A percentile compares a stretch with the other conserved stretches of the same genome.
Evolutionary conservation across 2,888 invertebrate genomes (phyloP).

Genomic region (Sphecodes monilicornis): DNA sequence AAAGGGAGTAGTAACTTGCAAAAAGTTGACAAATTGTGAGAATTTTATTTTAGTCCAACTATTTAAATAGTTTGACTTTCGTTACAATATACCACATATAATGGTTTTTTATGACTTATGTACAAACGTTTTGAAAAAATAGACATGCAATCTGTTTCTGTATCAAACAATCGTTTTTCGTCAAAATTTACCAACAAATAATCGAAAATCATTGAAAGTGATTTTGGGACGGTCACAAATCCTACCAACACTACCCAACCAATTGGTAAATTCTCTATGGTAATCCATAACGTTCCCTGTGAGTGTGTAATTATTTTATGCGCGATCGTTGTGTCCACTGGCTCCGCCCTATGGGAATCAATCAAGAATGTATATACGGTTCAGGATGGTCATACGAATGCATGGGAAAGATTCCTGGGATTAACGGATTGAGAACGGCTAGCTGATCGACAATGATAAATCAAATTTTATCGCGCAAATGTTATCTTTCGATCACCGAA

Average conservation of each 20-base stretch:
- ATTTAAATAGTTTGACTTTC: neutral
- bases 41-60: neutral
- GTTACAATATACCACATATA: neutral
- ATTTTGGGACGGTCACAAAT: slow-evolving; percentile 12
- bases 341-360: slow-evolving; percentile 57
- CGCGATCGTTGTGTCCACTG: slow-evolving; percentile 37
- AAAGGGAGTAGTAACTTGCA: too few species aligned
- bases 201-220: neutral
- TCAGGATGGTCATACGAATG: slow-evolving; percentile 37
- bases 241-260: slow-evolving; percentile 21
- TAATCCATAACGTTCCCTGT: slow-evolving; percentile 47
- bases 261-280: slow-evolving; percentile 36
- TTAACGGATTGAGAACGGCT: slow-evolving; percentile 57
- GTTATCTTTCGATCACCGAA: slow-evolving; percentile 27
- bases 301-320: slow-evolving; percentile 66
- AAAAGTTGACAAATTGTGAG: neutral
- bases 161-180: neutral
- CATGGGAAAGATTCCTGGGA: slow-evolving; percentile 67
- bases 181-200: neutral
- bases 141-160: neutral
- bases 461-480: slow-evolving; percentile 50
- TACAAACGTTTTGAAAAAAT: neutral
- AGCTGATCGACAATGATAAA: slow-evolving; percentile 62
- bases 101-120: neutral
- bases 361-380: slow-evolving; percentile 51